A percentile compares a stretch with the other conserved stretches of the same genome.
phyloP scores from a whole-genome alignment of 1,140 invertebrate genomes.

The Euwallacea fornicatus region DNA sequence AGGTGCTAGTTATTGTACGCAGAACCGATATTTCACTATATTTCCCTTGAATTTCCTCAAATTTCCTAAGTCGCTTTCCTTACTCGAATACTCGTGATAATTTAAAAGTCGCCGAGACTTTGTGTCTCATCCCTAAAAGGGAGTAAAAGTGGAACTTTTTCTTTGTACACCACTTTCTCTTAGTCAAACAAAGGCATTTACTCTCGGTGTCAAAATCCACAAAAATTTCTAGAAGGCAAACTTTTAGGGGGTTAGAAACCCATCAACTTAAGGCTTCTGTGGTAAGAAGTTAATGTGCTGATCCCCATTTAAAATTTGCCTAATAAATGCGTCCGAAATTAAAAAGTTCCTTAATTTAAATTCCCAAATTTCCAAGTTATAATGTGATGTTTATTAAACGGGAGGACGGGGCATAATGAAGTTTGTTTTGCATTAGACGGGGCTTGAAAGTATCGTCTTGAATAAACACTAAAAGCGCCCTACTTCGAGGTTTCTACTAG shows the following conservation, averaged over 20 bases:
- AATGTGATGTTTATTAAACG: slow-evolving; percentile 13
- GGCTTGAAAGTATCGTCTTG: neutral
- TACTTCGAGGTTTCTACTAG: no score
- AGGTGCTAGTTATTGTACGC: no score
- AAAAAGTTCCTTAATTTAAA: slow-evolving; percentile 14
- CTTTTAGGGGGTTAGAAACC: neutral
- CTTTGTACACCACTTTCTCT: neutral
- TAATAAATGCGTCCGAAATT: slow-evolving; percentile 12
- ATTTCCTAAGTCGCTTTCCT: no score
- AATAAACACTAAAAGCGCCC: no score
- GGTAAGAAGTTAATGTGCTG: slow-evolving; percentile 9
- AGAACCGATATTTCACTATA: no score
- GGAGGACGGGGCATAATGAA: slow-evolving; percentile 7
- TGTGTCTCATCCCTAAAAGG: neutral
- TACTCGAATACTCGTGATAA: no score
- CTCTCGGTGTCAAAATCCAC: neutral
- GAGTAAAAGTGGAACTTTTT: neutral
- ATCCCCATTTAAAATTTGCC: slow-evolving; percentile 16
- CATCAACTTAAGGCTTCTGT: neutral
- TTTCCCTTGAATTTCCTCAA: no score
- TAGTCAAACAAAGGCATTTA: neutral
- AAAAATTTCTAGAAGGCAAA: slow-evolving; percentile 2
- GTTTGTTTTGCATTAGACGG: neutral
- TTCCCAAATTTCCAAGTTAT: slow-evolving; percentile 15
- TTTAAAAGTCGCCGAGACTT: no score